Percentiles rank a stretch among this genome's conserved stretches.
Conservation (phyloP, 2,113 vertebrate genomes). For the Gracilinanus agilis region DNA sequence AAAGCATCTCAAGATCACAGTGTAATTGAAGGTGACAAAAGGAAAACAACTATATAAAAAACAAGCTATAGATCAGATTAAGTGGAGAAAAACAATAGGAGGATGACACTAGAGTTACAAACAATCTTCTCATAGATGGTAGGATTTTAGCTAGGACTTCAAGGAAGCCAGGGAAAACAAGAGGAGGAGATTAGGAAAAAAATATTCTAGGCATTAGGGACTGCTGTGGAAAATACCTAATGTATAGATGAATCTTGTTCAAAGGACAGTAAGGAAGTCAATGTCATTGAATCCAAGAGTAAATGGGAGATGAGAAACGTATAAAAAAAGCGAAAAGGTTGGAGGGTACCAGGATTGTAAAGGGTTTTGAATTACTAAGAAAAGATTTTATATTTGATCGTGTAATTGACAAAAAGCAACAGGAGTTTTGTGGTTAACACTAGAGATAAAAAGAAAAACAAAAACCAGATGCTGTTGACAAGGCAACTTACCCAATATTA, state of each 20-base stretch:
- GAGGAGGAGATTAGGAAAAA: neutral
- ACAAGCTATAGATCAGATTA: neutral
- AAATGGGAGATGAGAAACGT: neutral
- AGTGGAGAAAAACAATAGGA: neutral
- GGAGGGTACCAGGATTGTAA: neutral
- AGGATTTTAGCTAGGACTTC: neutral
- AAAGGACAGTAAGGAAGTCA: neutral
- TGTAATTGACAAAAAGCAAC: neutral
- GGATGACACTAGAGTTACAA: neutral
- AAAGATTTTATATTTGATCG: neutral
- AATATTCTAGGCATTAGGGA: neutral
- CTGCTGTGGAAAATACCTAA: neutral
- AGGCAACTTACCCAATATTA: neutral
- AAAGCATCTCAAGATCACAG: neutral
- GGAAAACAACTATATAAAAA: neutral
- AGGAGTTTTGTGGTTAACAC: neutral
- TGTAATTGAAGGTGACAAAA: neutral
- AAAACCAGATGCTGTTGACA: neutral
- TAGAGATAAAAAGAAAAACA: neutral
- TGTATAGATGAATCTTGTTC: neutral
- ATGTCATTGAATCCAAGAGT: neutral
- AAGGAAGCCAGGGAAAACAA: neutral
- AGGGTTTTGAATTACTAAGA: neutral
- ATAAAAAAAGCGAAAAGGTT: neutral
- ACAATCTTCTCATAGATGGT: neutral